phyloP scores from a whole-genome alignment of 2,113 vertebrate species.

The Bubalus kerabau region DNA sequence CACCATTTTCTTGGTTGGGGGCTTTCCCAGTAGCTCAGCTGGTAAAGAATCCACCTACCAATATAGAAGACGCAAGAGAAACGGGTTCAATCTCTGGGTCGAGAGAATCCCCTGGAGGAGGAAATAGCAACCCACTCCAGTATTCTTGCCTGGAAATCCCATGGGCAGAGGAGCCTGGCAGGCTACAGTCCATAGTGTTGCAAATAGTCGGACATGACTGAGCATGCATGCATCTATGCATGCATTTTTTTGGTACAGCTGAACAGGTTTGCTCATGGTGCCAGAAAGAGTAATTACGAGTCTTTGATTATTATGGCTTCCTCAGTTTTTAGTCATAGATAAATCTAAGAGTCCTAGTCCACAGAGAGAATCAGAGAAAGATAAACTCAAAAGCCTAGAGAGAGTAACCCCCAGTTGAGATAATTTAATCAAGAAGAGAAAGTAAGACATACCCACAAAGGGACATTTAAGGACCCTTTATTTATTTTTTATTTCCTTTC shows the following conservation, averaged over 20 bases:
- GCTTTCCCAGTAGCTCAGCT: neutral
- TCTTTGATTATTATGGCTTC: neutral
- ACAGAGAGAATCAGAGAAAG: neutral
- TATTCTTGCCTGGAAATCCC: neutral
- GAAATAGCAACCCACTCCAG: neutral
- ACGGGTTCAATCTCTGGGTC: accelerated
- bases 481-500: neutral
- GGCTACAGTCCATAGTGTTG: neutral
- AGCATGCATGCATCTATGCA: neutral
- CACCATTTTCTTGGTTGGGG: neutral
- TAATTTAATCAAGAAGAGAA: neutral
- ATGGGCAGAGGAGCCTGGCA: neutral
- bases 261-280: neutral
- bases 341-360: neutral
- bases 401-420: neutral
- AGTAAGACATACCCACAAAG: neutral
- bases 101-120: neutral
- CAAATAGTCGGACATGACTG: neutral
- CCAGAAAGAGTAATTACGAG: neutral
- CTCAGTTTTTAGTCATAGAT: neutral
- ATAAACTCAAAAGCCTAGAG: neutral
- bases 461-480: neutral
- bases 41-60: neutral
- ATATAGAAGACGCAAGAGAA: neutral
- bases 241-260: neutral